Conservation (phyloP, 2,113 vertebrate species). For the Phyllostomus hastatus region DNA sequence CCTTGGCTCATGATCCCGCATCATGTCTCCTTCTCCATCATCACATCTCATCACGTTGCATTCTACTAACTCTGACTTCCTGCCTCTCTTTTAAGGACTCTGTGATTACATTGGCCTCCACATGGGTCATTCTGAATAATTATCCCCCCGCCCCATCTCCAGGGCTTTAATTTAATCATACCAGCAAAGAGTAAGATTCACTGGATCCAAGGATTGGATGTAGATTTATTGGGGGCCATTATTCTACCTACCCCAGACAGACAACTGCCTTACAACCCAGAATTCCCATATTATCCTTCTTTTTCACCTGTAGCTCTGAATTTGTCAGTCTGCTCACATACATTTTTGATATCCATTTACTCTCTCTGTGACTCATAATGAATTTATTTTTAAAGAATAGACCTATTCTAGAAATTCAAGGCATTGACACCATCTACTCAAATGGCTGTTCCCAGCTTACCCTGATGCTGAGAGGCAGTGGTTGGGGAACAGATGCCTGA, state of each 20-base stretch:
- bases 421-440: not conserved
- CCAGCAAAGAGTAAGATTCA: not conserved
- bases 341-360: not conserved
- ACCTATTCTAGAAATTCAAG: constrained; percentile 10
- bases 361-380: not conserved
- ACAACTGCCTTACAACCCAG: not conserved
- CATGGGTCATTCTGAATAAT: not conserved
- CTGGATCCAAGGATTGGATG: not conserved
- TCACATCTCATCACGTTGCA: not conserved
- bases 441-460: not conserved
- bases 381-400: not conserved
- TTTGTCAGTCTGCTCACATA: not conserved
- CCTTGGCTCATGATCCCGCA: not conserved
- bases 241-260: not conserved
- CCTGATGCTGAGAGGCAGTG: not conserved
- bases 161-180: not conserved
- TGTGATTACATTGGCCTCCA: not conserved
- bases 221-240: not conserved
- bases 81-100: not conserved
- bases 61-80: not conserved
- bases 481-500: not conserved
- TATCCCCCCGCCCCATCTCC: not conserved
- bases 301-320: not conserved
- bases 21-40: not conserved
- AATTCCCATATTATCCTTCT: not conserved